A percentile compares a stretch with the other conserved stretches of the same genome.
Conservation (phyloP, 92 coral and sea anemone species). For the Paragorgia papillata region DNA sequence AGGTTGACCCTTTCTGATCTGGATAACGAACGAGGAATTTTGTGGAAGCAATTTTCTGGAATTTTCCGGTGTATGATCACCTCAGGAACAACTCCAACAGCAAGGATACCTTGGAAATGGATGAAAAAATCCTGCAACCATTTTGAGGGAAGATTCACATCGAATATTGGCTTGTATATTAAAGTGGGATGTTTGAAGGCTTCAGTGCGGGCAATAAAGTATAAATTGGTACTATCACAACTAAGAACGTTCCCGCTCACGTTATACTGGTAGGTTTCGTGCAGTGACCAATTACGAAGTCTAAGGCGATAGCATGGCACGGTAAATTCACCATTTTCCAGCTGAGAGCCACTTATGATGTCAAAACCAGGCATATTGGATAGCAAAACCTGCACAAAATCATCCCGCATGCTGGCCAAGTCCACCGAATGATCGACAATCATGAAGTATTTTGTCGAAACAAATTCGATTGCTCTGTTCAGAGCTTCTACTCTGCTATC, state of each 20-base stretch:
- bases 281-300: constrained; percentile 19
- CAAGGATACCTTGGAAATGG: background rate
- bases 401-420: background rate
- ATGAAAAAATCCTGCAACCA: constrained; percentile 34
- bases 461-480: constrained; percentile 1
- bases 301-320: constrained; percentile 15
- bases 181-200: background rate
- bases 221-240: constrained; percentile 20
- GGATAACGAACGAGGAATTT: background rate
- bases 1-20: background rate
- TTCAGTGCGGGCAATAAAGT: constrained; percentile 20
- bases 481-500: constrained; percentile 6
- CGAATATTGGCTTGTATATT: constrained; percentile 1
- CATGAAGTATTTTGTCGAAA: constrained; percentile 35
- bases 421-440: constrained; percentile 31
- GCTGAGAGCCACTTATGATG: constrained; percentile 27
- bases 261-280: constrained; percentile 24
- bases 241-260: constrained; percentile 11
- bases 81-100: constrained; percentile 32
- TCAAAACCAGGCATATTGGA: constrained; percentile 38
- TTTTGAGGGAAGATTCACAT: constrained; percentile 13
- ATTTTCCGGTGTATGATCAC: background rate
- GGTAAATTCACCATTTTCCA: background rate
- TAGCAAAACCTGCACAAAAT: constrained; percentile 6
- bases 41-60: constrained; percentile 15